phyloP scores from a whole-genome alignment of 2,888 invertebrate species.

The Caradrina clavipalpis region DNA sequence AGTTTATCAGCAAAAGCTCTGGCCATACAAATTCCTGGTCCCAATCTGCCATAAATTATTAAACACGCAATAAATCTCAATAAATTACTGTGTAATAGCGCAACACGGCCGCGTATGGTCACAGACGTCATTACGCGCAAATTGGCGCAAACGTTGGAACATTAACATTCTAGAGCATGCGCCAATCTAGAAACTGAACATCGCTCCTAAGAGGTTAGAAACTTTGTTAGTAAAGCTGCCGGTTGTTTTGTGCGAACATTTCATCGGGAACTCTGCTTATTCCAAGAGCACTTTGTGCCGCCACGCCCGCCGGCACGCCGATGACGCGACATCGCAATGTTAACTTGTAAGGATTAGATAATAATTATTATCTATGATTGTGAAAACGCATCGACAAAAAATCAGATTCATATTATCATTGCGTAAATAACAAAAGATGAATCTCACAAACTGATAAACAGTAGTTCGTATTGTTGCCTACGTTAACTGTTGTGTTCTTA shows the following conservation, averaged over 20 bases:
- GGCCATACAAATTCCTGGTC: background rate
- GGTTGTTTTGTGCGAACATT: slow-evolving; percentile 30
- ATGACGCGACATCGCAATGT: too few relatives aligned
- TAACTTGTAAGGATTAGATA: background rate
- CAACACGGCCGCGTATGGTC: slow-evolving; percentile 49
- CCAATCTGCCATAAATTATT: slow-evolving; percentile 2
- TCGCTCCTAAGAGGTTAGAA: slow-evolving; percentile 62
- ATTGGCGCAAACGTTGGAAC: slow-evolving; percentile 59
- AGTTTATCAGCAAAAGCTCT: slow-evolving; percentile 1
- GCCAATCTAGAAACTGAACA: slow-evolving; percentile 65
- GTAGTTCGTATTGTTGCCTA: background rate
- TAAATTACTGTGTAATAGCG: slow-evolving; percentile 40
- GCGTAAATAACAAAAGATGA: background rate
- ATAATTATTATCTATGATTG: slow-evolving; percentile 5
- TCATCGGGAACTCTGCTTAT: background rate
- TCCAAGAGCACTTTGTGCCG: too few relatives aligned
- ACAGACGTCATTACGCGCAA: slow-evolving; percentile 52
- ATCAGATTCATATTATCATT: slow-evolving; percentile 4
- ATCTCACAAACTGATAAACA: too few relatives aligned
- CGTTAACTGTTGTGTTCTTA: background rate
- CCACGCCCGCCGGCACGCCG: too few relatives aligned
- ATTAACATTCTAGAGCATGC: slow-evolving; percentile 68
- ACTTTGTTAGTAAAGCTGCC: slow-evolving; percentile 39
- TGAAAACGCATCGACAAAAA: background rate
- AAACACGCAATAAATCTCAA: slow-evolving; percentile 29